Evolutionary conservation across 1,140 invertebrate species (phyloP).

Genomic region (Colletes latitarsis): DNA sequence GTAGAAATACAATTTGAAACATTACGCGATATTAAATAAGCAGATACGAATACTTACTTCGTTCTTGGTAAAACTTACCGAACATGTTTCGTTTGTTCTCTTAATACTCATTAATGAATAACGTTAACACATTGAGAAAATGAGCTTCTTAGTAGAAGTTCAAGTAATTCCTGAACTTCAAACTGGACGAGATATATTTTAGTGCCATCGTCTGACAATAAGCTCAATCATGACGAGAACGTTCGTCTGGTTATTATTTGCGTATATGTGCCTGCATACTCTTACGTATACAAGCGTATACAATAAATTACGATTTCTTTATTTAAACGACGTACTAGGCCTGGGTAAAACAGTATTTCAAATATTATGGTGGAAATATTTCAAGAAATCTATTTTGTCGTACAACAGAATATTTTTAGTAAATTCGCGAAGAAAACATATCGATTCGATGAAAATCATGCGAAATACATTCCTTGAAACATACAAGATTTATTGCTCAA

Average conservation of each 20-base stretch:
- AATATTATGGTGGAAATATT: not conserved
- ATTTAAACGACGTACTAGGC: conserved; percentile 20
- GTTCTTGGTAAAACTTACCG: not conserved
- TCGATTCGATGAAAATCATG: not conserved
- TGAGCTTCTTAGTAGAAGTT: not conserved
- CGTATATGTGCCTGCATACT: not conserved
- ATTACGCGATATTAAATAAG: conserved; percentile 15
- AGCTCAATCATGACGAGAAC: conserved; percentile 49
- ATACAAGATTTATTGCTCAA: conserved; percentile 6
- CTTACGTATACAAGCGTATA: conserved; percentile 14
- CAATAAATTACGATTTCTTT: conserved; percentile 26
- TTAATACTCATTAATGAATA: not conserved
- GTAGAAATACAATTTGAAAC: conserved; percentile 38
- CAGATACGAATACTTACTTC: conserved; percentile 14
- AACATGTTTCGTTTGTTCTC: conserved; percentile 7
- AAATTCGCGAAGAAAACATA: not conserved
- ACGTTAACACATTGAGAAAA: conserved; percentile 18
- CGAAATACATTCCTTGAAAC: conserved; percentile 20
- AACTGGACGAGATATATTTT: conserved; percentile 39
- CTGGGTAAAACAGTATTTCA: conserved; percentile 14
- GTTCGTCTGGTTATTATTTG: not conserved
- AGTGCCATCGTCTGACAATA: conserved; percentile 50
- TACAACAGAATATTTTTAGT: not conserved
- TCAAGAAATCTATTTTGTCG: conserved; percentile 8
- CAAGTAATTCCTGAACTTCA: conserved; percentile 1